Conservation (phyloP, 2,888 invertebrate genomes). For the Gymnocheta viridis region DNA sequence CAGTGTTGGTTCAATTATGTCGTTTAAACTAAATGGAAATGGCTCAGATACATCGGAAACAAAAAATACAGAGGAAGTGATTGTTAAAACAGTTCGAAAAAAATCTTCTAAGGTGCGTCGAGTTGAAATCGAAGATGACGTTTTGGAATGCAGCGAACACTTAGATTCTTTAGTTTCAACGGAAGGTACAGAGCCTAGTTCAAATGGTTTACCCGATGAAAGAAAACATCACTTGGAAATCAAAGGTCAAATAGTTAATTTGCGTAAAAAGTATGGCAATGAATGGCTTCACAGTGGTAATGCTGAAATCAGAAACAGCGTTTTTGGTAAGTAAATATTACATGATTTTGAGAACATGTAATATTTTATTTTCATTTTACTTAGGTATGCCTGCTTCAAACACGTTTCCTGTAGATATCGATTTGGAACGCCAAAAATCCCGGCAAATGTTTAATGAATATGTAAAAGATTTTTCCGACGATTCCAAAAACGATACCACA, state of each 20-base stretch:
- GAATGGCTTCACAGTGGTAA: conserved; percentile 85
- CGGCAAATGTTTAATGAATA: conserved; percentile 77
- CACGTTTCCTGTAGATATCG: conserved; percentile 55
- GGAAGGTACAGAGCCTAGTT: conserved; percentile 18
- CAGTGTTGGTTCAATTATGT: conserved; percentile 78
- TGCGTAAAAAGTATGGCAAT: conserved; percentile 84
- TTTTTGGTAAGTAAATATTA: conserved; percentile 79
- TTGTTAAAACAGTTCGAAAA: conserved; percentile 73
- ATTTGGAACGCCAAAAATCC: conserved; percentile 71
- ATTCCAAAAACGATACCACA: neutral
- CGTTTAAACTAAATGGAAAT: conserved; percentile 70
- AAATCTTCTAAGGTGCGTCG: conserved; percentile 82
- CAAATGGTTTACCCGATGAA: conserved; percentile 32
- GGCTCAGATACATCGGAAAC: conserved; percentile 62
- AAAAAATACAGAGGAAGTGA: conserved; percentile 32
- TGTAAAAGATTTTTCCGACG: conserved; percentile 41
- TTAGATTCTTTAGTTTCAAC: conserved; percentile 26
- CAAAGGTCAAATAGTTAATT: conserved; percentile 84
- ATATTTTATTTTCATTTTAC: neutral
- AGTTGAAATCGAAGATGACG: conserved; percentile 79
- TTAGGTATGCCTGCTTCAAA: conserved; percentile 73
- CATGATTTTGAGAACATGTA: neutral
- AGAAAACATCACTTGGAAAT: conserved; percentile 83
- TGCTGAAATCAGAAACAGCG: conserved; percentile 83
- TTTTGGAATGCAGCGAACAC: conserved; percentile 4